Base-by-base conservation (phyloP, 2,797 vertebrate genomes). In the Acanthurus leucopareius region DNA sequence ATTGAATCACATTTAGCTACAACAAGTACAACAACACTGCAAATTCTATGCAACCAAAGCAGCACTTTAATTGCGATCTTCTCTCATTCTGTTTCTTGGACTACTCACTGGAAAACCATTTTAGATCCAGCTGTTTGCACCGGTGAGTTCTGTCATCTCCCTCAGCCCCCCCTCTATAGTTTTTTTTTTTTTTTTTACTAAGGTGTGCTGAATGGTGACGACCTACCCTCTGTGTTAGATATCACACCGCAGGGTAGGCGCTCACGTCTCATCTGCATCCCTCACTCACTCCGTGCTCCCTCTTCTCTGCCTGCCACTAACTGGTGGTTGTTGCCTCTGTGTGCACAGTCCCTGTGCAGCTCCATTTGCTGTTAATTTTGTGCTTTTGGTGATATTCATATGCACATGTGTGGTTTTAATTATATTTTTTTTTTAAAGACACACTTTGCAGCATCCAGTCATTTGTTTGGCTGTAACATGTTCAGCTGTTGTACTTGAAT, bases 41-140 rank as follows among this genome's bases (percentile, higher is more conserved):
- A 65, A 75, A 89, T 74, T 75, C 32, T n/a, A 62, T 49, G 19
- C 49, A 58, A 53, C 16, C 38, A 44, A 75, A 73, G 60, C 88
- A 84, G 11, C 62, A 67, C 66, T 89, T 92, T 94, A 95, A 95
- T 90, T 93, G 77, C 84, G 66, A 82, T 94, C 78, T 94, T 94
- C 82, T 96, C 92, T 95, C 88, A 94, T 98, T 98, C 95, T 98
- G 88, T 99, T 97, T 97, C 95, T 96, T 93, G 94, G 96, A 95
- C 96, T 93, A 97, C 96, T 97, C 96, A 96, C 97, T 96, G 97
- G 98, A 97, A 96, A 86, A 89, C 96, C 96, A 92, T 97, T 97
- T 96, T 99, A 99, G 98, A 99, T 99, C 97, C 98, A 99, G 96
- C 98, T 99, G 94, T 99, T 99, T 99, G 98, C 98, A 95, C 98